Conservation (phyloP, 1,140 invertebrate genomes). For the Nylanderia fulva region DNA sequence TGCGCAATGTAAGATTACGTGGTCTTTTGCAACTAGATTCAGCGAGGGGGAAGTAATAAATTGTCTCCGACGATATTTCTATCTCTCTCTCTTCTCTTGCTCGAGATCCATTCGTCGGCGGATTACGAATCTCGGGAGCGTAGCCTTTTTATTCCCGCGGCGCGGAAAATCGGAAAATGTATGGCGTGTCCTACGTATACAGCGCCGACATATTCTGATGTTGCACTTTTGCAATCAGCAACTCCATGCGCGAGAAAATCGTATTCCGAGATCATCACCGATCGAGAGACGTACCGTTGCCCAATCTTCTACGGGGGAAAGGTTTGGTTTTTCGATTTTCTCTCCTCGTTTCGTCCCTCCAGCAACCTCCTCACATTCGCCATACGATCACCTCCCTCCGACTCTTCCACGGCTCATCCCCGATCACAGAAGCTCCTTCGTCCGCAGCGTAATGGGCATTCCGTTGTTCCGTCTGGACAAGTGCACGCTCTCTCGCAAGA, state of each 20-base stretch:
- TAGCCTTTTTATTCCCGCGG: constrained; percentile 17
- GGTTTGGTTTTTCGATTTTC: constrained; percentile 70
- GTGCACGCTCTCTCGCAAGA: constrained; percentile 16
- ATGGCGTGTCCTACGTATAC: constrained; percentile 13
- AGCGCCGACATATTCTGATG: constrained; percentile 30
- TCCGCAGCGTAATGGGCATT: constrained; percentile 68
- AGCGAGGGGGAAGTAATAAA: constrained; percentile 50
- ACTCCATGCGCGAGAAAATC: constrained; percentile 71
- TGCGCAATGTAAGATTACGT: constrained; percentile 39
- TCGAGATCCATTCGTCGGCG: constrained; percentile 39
- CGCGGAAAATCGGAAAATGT: constrained; percentile 39
- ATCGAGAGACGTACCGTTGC: constrained; percentile 69
- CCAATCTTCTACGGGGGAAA: constrained; percentile 64
- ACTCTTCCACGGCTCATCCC: constrained; percentile 59
- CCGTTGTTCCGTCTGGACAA: constrained; percentile 57
- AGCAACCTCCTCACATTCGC: neutral
- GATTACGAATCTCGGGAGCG: constrained; percentile 35
- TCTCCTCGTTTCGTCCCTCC: neutral
- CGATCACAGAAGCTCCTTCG: constrained; percentile 51
- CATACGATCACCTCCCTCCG: constrained; percentile 5
- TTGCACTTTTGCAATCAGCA: constrained; percentile 67
- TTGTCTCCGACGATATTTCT: constrained; percentile 50
- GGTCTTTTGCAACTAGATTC: constrained; percentile 38
- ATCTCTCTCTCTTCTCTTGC: constrained; percentile 33
- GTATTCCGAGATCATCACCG: constrained; percentile 65